A percentile compares a stretch with the other conserved stretches of the same genome.
These are phyloP conservation scores for Verasper variegatus DNA, from an alignment of 2,113 vertebrate species.

Conservation along the genomic window DNA sequence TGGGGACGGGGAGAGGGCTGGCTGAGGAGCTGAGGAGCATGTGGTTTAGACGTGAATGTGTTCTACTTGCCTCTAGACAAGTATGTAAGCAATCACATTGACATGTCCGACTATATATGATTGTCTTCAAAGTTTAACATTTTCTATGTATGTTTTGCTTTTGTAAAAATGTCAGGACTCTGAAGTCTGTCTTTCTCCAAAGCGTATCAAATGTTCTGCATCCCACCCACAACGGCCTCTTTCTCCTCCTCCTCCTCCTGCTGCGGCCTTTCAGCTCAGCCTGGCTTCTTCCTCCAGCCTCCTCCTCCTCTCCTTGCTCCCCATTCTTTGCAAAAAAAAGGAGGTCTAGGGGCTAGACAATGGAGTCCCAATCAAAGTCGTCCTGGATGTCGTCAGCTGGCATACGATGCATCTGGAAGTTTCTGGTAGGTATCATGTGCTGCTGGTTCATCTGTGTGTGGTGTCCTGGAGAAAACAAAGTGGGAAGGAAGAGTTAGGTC, in stretches of 20 bases:
- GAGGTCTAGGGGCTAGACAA: constrained; percentile 82
- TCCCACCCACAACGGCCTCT: constrained; percentile 62
- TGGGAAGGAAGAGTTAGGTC: not conserved
- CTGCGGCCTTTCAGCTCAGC: constrained; percentile 73
- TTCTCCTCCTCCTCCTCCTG: constrained; percentile 57
- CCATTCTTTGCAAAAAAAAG: constrained; percentile 39
- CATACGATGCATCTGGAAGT: constrained; percentile 92
- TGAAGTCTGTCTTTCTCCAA: constrained; percentile 71
- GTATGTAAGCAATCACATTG: constrained; percentile 82
- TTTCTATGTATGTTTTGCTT: constrained; percentile 75
- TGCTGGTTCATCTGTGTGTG: constrained; percentile 92
- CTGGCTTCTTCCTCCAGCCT: constrained; percentile 62
- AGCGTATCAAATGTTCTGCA: constrained; percentile 71
- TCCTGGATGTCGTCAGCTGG: constrained; percentile 92
- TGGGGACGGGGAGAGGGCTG: constrained; percentile 61
- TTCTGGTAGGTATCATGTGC: constrained; percentile 91
- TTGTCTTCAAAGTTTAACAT: constrained; percentile 90
- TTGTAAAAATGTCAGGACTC: constrained; percentile 80
- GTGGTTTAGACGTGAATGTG: constrained; percentile 76
- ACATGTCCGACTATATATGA: constrained; percentile 88
- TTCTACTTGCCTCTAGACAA: constrained; percentile 81
- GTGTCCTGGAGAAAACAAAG: constrained; percentile 80
- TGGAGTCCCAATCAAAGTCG: constrained; percentile 95
- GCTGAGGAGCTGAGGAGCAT: constrained; percentile 60
- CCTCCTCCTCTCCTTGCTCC: constrained; percentile 65